Base-by-base conservation (phyloP, 2,113 vertebrate genomes). In the Seriola dumerili region DNA sequence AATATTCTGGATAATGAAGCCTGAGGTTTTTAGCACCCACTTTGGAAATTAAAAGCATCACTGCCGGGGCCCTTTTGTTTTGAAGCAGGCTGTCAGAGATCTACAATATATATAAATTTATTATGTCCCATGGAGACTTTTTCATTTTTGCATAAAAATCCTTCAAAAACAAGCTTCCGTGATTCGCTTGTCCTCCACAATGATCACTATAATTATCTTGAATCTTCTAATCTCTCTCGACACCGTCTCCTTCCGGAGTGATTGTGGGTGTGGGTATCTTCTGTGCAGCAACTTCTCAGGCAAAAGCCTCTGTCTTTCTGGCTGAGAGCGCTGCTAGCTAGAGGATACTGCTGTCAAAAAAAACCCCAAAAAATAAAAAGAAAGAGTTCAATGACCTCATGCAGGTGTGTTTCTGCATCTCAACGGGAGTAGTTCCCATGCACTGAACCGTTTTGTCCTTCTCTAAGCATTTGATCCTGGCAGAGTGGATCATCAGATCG, bases 371-470 rank as follows among this genome's bases (percentile, higher is more conserved):
- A 25, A 29, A 29, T 29, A 29, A 29, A 57, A 84, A 52, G 8
- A 76, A 1, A 8, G 63, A 19, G 72, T 65, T 58, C n/a, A 23
- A 70, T 78, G 83, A 83, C 69, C 65, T 34, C 77, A 50, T 73
- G 80, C 82, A 76, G 84, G 80, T 81, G 76, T 68, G 78, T 79
- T 77, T 80, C 73, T 84, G 59, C 77, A 89, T 85, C 76, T 66
- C 69, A 82, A 36, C 46, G 11, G 40, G 59, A 25, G 58, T 16
- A 32, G 34, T 58, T 77, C 48, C 55, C 73, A 57, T 69, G 32
- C 69, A 50, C 29, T 80, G 12, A 72, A 72, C 40, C 36, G 78
- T 82, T 77, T 87, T 75, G 36, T 81, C 59, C 32, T 36, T 36
- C 42, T 29, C 61, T 8, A 38, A 76, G 46, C 65, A 61, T 85